Conservation (phyloP, 1,140 invertebrate species). For the Muscidifurax raptorellus region DNA sequence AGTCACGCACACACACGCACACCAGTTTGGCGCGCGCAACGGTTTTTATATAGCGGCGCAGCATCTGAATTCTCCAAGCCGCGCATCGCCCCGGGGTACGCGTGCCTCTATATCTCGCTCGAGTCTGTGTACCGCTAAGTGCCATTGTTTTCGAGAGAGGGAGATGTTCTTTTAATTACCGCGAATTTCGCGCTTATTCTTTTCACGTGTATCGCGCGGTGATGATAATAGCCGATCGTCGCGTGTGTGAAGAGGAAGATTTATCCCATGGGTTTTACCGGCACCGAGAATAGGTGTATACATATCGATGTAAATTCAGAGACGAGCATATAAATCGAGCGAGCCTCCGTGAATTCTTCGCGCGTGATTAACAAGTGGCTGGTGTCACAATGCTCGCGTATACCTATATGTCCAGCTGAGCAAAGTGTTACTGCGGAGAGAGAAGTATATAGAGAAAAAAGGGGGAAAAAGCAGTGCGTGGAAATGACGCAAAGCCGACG, state of each 20-base stretch:
- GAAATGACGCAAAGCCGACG: background rate
- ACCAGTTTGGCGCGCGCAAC: constrained; percentile 15
- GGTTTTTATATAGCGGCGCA: constrained; percentile 37
- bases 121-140: background rate
- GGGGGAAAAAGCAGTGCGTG: background rate
- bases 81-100: background rate
- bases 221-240: no score
- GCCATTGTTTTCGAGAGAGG: background rate
- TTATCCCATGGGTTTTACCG: no score
- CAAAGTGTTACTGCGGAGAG: no score
- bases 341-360: constrained; percentile 28
- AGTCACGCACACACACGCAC: constrained; percentile 39
- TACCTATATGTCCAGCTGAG: background rate
- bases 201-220: no score
- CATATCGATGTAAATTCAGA: background rate
- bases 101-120: background rate
- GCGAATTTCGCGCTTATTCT: no score
- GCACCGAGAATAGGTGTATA: no score
- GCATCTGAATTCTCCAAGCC: constrained; percentile 35
- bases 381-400: background rate
- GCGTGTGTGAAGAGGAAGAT: no score
- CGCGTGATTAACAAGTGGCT: constrained; percentile 7
- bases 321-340: background rate
- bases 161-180: background rate
- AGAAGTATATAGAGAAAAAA: background rate